These are phyloP conservation scores for Metallyticus violacea DNA, from an alignment of 2,888 invertebrate genomes.

Conservation along the genomic window DNA sequence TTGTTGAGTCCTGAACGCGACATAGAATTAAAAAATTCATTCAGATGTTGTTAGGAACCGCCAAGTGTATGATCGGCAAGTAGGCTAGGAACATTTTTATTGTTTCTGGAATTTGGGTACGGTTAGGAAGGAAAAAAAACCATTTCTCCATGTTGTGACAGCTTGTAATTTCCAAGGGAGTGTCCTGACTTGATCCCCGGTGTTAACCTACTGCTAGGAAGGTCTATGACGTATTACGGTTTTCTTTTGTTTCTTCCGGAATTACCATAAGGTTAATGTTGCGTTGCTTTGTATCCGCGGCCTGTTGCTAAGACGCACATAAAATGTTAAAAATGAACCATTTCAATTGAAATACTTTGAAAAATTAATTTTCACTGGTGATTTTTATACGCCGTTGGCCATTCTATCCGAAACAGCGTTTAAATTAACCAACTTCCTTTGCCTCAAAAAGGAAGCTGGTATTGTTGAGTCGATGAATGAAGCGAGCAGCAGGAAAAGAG, in stretches of 20 bases:
- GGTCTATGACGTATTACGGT: neutral
- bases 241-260: neutral
- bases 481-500: no score
- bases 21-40: no score
- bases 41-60: no score
- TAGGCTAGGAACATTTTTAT: neutral
- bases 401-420: neutral
- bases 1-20: no score
- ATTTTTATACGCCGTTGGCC: no score
- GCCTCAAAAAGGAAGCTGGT: neutral
- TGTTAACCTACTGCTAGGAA: neutral
- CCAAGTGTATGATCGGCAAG: neutral
- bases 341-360: no score
- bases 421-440: neutral
- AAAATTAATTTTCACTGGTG: no score
- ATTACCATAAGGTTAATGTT: neutral
- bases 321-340: no score
- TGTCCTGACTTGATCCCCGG: neutral
- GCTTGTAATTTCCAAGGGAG: neutral
- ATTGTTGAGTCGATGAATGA: no score
- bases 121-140: neutral
- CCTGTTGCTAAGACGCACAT: no score
- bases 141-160: neutral
- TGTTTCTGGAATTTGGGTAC: neutral
- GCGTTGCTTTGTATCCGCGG: neutral